A percentile compares a stretch with the other conserved stretches of the same genome.
Evolutionary conservation across 2,888 invertebrate genomes (phyloP).

Genomic region (Cetonia aurata): DNA sequence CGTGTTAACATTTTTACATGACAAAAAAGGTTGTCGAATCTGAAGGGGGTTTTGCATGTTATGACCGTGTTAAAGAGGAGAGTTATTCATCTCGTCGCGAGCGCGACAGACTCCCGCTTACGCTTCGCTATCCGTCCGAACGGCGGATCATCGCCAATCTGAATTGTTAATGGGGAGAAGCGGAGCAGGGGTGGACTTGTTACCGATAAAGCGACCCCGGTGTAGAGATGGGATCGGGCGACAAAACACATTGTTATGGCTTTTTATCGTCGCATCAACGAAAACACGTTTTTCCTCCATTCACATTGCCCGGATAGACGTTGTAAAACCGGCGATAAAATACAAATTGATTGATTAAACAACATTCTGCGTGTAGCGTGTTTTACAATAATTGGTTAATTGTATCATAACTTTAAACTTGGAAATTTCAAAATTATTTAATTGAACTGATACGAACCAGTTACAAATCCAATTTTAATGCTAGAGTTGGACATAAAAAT

Average conservation of each 20-base stretch:
- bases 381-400: not conserved
- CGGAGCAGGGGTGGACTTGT: slow-evolving; percentile 48
- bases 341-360: slow-evolving; percentile 23
- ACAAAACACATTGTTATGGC: slow-evolving; percentile 39
- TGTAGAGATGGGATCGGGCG: slow-evolving; percentile 32
- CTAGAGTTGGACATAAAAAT: too few relatives aligned
- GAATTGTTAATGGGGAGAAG: slow-evolving; percentile 63
- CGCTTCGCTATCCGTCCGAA: slow-evolving; percentile 46
- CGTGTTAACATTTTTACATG: slow-evolving; percentile 63
- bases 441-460: too few relatives aligned
- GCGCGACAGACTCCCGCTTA: slow-evolving; percentile 45
- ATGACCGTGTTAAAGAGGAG: slow-evolving; percentile 60
- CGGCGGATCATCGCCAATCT: slow-evolving; percentile 62
- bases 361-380: not conserved
- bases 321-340: slow-evolving; percentile 20
- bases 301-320: not conserved
- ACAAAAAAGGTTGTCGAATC: slow-evolving; percentile 62
- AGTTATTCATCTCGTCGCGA: slow-evolving; percentile 60
- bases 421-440: not conserved
- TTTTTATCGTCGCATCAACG: slow-evolving; percentile 32
- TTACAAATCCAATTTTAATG: too few relatives aligned
- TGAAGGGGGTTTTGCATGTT: slow-evolving; percentile 60
- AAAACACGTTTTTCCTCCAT: slow-evolving; percentile 16
- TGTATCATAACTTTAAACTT: not conserved
- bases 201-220: slow-evolving; percentile 43